These are phyloP conservation scores for Mastacembelus armatus DNA, from an alignment of 2,797 vertebrate species.

Conservation along the genomic window DNA sequence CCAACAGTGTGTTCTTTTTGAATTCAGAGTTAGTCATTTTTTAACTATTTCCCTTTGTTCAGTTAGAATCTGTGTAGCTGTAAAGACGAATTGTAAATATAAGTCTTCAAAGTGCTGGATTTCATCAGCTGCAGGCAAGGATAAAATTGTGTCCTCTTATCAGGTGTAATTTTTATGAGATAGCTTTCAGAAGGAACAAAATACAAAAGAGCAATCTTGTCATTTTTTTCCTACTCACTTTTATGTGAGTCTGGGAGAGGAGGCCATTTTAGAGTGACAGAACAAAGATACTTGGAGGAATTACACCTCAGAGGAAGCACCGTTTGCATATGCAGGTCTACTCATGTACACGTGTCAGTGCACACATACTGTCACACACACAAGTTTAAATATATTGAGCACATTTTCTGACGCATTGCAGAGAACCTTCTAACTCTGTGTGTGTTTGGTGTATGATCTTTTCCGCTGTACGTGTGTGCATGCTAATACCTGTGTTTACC, in stretches of 20 bases:
- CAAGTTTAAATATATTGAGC: background rate
- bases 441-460: background rate
- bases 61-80: constrained; percentile 27
- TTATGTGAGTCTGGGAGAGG: constrained; percentile 50
- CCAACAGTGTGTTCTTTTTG: constrained; percentile 21
- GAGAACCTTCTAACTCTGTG: background rate
- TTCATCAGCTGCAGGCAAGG: constrained; percentile 50
- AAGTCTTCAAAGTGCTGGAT: constrained; percentile 51
- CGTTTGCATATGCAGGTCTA: constrained; percentile 2
- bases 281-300: constrained; percentile 45
- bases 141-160: constrained; percentile 56
- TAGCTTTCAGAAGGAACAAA: constrained; percentile 57
- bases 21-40: constrained; percentile 23
- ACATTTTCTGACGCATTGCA: background rate
- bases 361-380: background rate
- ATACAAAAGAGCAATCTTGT: constrained; percentile 55
- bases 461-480: background rate
- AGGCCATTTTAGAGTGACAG: constrained; percentile 58
- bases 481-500: constrained; percentile 16
- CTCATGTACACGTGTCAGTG: constrained; percentile 5
- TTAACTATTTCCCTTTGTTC: constrained; percentile 16
- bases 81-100: constrained; percentile 42
- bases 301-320: constrained; percentile 14
- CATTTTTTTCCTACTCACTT: constrained; percentile 28
- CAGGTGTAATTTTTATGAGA: constrained; percentile 64